Conservation (phyloP, 2,888 invertebrate genomes). For the Eilema caniola region DNA sequence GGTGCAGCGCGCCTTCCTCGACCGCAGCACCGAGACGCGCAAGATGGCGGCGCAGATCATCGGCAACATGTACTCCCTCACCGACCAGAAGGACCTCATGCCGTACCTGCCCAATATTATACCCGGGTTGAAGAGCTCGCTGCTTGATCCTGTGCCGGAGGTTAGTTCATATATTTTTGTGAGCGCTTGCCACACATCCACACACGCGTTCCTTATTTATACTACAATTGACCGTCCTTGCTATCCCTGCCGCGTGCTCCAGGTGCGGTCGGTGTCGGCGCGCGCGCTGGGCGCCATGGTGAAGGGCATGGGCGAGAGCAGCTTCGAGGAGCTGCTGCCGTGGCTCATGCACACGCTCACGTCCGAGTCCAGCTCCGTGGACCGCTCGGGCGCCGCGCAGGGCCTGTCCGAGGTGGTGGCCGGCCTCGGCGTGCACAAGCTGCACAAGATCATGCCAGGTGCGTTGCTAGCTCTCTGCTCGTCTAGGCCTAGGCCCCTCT, state of each 20-base stretch:
- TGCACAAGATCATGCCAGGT: slow-evolving; percentile 98
- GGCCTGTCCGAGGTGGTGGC: slow-evolving; percentile 99
- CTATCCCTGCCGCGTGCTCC: slow-evolving; percentile 8
- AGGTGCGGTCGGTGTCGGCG: slow-evolving; percentile 97
- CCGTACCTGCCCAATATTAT: slow-evolving; percentile 98
- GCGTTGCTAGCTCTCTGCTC: background rate
- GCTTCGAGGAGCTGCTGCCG: slow-evolving; percentile 98
- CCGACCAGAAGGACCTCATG: slow-evolving; percentile 98
- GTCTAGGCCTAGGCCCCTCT: no score
- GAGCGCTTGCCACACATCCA: no score
- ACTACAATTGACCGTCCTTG: no score
- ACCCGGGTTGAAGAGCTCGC: slow-evolving; percentile 97
- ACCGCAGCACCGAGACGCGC: slow-evolving; percentile 98
- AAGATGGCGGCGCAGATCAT: slow-evolving; percentile 99
- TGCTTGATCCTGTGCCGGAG: slow-evolving; percentile 99
- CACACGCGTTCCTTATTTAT: no score
- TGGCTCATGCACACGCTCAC: slow-evolving; percentile 99
- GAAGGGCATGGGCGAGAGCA: slow-evolving; percentile 97
- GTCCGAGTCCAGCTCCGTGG: slow-evolving; percentile 97
- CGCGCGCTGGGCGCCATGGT: slow-evolving; percentile 99
- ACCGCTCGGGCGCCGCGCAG: slow-evolving; percentile 98
- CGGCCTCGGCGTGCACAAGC: slow-evolving; percentile 97
- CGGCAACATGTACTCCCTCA: slow-evolving; percentile 99
- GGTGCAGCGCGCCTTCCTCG: slow-evolving; percentile 98
- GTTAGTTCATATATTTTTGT: slow-evolving; percentile 66